Conservation (phyloP, 2,797 vertebrate genomes). For the Austrolebias charrua region DNA sequence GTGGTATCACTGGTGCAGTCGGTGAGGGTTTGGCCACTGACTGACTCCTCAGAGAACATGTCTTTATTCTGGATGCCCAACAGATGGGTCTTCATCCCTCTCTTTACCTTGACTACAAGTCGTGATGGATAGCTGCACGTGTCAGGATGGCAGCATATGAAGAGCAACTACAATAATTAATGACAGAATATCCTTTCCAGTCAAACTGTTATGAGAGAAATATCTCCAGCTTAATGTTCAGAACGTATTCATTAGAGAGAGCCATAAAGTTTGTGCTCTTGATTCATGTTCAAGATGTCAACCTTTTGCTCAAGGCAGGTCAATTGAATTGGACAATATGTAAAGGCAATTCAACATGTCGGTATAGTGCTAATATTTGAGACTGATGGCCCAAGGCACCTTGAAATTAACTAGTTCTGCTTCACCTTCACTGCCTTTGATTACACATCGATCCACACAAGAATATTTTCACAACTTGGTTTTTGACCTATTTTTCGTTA, state of each 20-base stretch:
- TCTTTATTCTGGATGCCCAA: conserved; percentile 56
- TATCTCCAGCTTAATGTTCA: conserved; percentile 53
- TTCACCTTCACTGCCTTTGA: conserved; percentile 30
- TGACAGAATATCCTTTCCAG: conserved; percentile 48
- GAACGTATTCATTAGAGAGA: conserved; percentile 56
- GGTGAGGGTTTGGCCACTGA: conserved; percentile 61
- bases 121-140: conserved; percentile 57
- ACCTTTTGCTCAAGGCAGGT: conserved; percentile 53
- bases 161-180: conserved; percentile 56
- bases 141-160: conserved; percentile 56
- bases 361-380: conserved; percentile 24
- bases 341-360: conserved; percentile 57
- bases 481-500: background rate
- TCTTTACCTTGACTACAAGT: conserved; percentile 36
- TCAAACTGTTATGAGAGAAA: conserved; percentile 45
- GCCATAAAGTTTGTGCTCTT: conserved; percentile 48
- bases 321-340: conserved; percentile 52
- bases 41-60: conserved; percentile 51
- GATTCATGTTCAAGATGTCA: conserved; percentile 60
- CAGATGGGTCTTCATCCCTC: conserved; percentile 62
- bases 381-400: conserved; percentile 35
- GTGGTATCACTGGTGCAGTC: conserved; percentile 49
- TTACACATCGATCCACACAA: conserved; percentile 27
- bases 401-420: conserved; percentile 36
- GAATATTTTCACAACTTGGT: conserved; percentile 12